Evolutionary conservation across 2,797 vertebrate genomes (phyloP), one percentile per base, ranked within the genome.

Genomic region (Sebastes steindachneri): DNA sequence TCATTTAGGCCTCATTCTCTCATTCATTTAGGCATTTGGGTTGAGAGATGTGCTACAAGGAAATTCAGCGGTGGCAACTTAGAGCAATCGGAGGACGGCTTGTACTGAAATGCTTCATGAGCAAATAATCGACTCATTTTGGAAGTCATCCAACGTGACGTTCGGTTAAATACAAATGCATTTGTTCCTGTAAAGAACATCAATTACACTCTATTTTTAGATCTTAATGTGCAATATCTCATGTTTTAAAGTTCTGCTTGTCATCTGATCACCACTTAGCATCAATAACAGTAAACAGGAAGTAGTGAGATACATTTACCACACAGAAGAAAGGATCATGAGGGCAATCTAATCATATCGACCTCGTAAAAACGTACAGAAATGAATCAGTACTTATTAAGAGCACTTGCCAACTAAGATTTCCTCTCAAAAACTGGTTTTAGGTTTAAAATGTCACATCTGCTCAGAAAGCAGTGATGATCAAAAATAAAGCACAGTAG

Each of bases 401-500:
- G 51, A 81, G 60, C 54, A 65, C 63, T 41, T 77, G 73, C 71
- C 78, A 25, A 53, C 54, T 73, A 54, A 75, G 63, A 85, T 65
- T 83, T 75, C 63, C 54, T 60, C 76, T 77, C 15, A 82, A 82
- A 45, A 79, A 75, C 23, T 23, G 74, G 60, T 70, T 83, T 74
- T 77, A 59, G 23, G 53, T 76, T 78, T 86, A 64, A 84, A 88
- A 85, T 89, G 86, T 86, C 86, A 83, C 6, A 59, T 88, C 77
- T 66, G 19, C 53, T 75, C 66, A 86, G 73, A 86, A 88, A 85
- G 81, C 77, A 80, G 79, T 29, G 80, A 77, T 75, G 77, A 91
- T 93, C 86, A 93, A 91, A 90, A 92, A 88, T 88, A 88, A 93
- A 93, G 95, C 92, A 92, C 93, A 91, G 92, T 88, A 90, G 94